A percentile compares a stretch with the other conserved stretches of the same genome.
Evolutionary conservation across 2,797 vertebrate species (phyloP).

Genomic region (Anabacerthia variegaticeps): DNA sequence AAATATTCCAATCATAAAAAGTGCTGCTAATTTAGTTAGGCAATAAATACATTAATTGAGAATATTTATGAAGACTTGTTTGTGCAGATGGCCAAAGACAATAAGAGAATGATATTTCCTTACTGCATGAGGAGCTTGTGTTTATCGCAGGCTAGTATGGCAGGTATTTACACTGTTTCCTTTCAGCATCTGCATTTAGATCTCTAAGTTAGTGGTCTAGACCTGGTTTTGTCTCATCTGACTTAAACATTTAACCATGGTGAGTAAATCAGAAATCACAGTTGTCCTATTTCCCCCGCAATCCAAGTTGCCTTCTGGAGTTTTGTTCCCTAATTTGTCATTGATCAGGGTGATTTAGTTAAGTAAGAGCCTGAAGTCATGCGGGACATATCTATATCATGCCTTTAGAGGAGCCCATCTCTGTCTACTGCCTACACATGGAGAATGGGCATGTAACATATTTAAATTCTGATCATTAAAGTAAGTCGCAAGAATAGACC

Average conservation of each 20-base stretch:
- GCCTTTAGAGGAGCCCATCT: background rate
- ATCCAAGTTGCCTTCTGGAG: background rate
- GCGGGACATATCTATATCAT: background rate
- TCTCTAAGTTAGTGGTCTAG: background rate
- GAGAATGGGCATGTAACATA: background rate
- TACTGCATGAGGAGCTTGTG: background rate
- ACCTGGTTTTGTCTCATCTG: background rate
- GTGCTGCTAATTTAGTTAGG: slow-evolving; percentile 33
- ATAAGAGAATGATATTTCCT: background rate
- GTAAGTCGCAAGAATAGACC: background rate
- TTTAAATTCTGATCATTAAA: background rate
- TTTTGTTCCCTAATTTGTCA: background rate
- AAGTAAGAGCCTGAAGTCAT: background rate
- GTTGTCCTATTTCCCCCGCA: background rate
- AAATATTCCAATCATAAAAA: slow-evolving; percentile 15
- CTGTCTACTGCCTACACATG: background rate
- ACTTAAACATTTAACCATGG: background rate
- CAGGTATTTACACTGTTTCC: slow-evolving; percentile 5
- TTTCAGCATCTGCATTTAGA: background rate
- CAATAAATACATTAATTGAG: slow-evolving; percentile 22
- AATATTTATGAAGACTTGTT: slow-evolving; percentile 39
- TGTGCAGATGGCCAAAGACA: slow-evolving; percentile 24
- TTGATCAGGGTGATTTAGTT: background rate
- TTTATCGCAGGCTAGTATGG: background rate
- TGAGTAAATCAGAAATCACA: background rate